A percentile compares a stretch with the other conserved stretches of the same genome.
Conservation (phyloP, 2,888 invertebrate genomes). For the Lordiphosa fenestrarum region DNA sequence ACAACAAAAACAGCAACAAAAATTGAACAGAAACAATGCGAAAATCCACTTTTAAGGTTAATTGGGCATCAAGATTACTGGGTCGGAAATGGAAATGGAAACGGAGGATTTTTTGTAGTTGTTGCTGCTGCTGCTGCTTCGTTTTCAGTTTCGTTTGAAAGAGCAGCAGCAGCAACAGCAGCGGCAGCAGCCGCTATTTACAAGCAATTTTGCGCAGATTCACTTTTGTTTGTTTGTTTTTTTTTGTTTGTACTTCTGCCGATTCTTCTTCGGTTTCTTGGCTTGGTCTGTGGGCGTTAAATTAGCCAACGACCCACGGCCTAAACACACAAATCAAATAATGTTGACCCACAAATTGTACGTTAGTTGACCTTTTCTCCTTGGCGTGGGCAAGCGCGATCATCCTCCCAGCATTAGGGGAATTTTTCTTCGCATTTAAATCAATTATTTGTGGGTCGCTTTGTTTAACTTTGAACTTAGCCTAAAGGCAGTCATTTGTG, state of each 20-base stretch:
- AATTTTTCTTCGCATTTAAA: constrained; percentile 66
- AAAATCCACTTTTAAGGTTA: constrained; percentile 80
- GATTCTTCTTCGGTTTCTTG: constrained; percentile 12
- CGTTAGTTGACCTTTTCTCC: constrained; percentile 67
- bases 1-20: constrained; percentile 25
- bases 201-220: constrained; percentile 65
- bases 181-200: constrained; percentile 48
- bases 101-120: constrained; percentile 51
- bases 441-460: constrained; percentile 74
- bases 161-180: constrained; percentile 35
- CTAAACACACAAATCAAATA: constrained; percentile 64
- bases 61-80: constrained; percentile 81
- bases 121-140: constrained; percentile 19
- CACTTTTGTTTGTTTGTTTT: constrained; percentile 66
- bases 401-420: constrained; percentile 35
- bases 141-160: constrained; percentile 75
- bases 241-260: constrained; percentile 8
- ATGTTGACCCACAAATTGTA: constrained; percentile 72
- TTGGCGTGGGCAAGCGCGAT: constrained; percentile 32
- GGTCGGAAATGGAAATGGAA: constrained; percentile 80
- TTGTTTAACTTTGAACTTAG: constrained; percentile 72
- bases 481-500: constrained; percentile 55
- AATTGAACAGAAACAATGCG: constrained; percentile 56
- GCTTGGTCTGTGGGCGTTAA: constrained; percentile 57
- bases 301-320: constrained; percentile 64